Conservation (phyloP, 2,888 invertebrate species). For the Sipha maydis region DNA sequence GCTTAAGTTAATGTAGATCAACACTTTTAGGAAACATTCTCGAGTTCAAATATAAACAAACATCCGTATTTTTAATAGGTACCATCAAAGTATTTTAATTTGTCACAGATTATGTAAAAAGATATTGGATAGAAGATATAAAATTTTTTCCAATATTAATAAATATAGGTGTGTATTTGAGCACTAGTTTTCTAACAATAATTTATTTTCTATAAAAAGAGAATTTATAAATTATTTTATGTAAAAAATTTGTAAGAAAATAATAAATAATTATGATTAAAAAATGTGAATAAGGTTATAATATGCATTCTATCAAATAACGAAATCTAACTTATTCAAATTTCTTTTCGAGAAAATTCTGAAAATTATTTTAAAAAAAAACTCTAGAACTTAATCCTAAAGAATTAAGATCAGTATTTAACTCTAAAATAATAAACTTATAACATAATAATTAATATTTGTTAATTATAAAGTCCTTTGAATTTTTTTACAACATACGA, state of each 20-base stretch:
- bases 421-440: neutral
- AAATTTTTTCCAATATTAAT: no score
- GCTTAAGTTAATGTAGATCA: neutral
- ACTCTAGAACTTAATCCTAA: neutral
- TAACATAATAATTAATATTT: neutral
- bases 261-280: no score
- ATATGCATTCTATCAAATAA: no score
- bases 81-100: neutral
- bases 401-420: neutral
- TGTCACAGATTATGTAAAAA: no score
- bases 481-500: neutral
- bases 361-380: neutral
- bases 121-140: no score
- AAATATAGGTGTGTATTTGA: no score
- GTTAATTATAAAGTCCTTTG: neutral
- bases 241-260: no score
- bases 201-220: no score
- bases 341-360: neutral
- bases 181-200: no score
- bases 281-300: no score
- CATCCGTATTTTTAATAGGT: neutral
- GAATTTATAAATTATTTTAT: no score
- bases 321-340: no score
- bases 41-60: neutral
- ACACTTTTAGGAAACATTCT: neutral